Conservation (phyloP, 2,888 invertebrate genomes). For the Crossocerus cetratus region DNA sequence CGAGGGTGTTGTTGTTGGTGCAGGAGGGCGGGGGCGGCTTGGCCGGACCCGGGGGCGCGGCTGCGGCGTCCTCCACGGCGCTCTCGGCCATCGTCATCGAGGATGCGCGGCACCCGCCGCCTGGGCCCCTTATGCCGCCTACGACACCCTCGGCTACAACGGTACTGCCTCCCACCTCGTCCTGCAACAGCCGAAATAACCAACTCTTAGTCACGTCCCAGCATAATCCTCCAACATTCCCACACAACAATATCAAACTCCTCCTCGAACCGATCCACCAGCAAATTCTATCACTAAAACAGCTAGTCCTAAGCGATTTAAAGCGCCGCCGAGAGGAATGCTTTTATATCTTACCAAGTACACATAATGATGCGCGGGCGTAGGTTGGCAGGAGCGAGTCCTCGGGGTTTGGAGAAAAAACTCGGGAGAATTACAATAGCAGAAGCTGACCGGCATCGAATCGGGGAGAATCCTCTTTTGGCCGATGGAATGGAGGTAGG, state of each 20-base stretch:
- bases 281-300: too few relatives aligned
- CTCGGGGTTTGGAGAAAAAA: too few relatives aligned
- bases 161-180: slow-evolving; percentile 73
- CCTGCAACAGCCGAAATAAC: slow-evolving; percentile 65
- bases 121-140: slow-evolving; percentile 76
- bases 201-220: slow-evolving; percentile 11
- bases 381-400: neutral
- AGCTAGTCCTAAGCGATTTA: neutral
- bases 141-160: slow-evolving; percentile 74
- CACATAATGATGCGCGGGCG: neutral
- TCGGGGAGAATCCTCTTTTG: too few relatives aligned
- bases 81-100: slow-evolving; percentile 87
- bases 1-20: slow-evolving; percentile 81
- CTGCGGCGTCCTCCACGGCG: slow-evolving; percentile 81
- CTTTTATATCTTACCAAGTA: slow-evolving; percentile 27
- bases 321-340: too few relatives aligned
- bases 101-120: slow-evolving; percentile 77
- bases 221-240: slow-evolving; percentile 25
- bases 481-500: too few relatives aligned
- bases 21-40: slow-evolving; percentile 77
- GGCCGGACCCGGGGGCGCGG: slow-evolving; percentile 79
- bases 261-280: too few relatives aligned
- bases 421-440: too few relatives aligned
- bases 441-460: too few relatives aligned
- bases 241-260: neutral